These are phyloP conservation scores for Ashinkailepas kermadecensis DNA, from an alignment of 2,888 invertebrate genomes.

Conservation along the genomic window DNA sequence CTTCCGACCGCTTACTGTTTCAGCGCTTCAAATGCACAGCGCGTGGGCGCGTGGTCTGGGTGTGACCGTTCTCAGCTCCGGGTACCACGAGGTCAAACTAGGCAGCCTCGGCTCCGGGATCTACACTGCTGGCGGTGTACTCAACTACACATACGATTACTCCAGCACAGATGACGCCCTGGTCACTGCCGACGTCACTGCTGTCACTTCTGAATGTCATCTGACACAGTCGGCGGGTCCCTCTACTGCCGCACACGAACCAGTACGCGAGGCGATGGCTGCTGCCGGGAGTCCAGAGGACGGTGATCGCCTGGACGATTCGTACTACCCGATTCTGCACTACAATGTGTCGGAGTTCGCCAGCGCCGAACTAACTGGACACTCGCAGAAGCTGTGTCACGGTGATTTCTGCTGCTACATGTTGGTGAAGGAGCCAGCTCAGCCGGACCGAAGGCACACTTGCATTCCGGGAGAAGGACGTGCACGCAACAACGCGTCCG, in stretches of 20 bases:
- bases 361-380: background rate
- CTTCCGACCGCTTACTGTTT: no score
- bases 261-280: no score
- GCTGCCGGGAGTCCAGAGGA: no score
- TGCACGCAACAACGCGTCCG: background rate
- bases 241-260: background rate
- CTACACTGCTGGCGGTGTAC: background rate
- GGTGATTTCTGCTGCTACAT: background rate
- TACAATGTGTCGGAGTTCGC: background rate
- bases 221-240: background rate
- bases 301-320: background rate
- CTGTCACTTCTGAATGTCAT: background rate
- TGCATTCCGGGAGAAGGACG: background rate
- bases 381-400: background rate
- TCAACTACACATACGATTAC: background rate
- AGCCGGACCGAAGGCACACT: background rate
- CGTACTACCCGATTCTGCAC: background rate
- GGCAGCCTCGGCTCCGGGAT: constrained; percentile 12
- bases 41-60: constrained; percentile 14
- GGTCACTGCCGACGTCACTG: background rate
- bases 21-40: constrained; percentile 15
- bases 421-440: background rate
- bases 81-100: background rate
- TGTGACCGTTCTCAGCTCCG: constrained; percentile 3
- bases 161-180: background rate